Conservation (phyloP, 1,140 invertebrate species). For the Hylaeus anthracinus region DNA sequence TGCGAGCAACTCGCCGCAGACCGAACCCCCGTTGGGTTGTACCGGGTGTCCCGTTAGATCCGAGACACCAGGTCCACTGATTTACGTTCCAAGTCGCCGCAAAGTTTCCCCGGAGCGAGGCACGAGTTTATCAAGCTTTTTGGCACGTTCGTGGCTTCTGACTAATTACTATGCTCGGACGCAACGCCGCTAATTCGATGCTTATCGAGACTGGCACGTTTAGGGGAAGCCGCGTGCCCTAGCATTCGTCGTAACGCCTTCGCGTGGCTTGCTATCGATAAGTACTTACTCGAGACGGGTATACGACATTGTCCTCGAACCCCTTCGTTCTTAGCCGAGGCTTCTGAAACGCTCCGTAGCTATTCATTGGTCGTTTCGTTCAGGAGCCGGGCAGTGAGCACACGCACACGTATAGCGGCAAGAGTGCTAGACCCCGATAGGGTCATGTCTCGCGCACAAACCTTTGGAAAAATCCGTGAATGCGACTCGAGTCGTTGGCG, state of each 20-base stretch:
- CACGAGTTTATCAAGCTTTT: conserved; percentile 70
- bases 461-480: conserved; percentile 57
- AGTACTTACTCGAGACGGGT: conserved; percentile 18
- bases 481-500: conserved; percentile 34
- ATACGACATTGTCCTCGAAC: conserved; percentile 34
- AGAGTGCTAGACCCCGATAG: conserved; percentile 69
- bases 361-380: conserved; percentile 62
- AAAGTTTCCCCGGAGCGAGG: conserved; percentile 57
- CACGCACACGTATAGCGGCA: conserved; percentile 39
- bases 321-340: conserved; percentile 35
- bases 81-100: conserved; percentile 70
- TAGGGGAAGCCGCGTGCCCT: conserved; percentile 25
- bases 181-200: conserved; percentile 56
- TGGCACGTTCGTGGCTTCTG: conserved; percentile 62
- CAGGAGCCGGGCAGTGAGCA: conserved; percentile 1
- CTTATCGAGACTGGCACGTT: conserved; percentile 65
- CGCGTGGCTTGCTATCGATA: conserved; percentile 40
- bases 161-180: conserved; percentile 59
- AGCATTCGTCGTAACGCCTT: conserved; percentile 20
- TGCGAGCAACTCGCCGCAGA: conserved; percentile 60
- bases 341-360: conserved; percentile 41
- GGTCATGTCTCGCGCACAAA: conserved; percentile 66
- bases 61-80: conserved; percentile 57
- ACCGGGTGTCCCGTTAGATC: conserved; percentile 67
- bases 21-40: conserved; percentile 49